Evolutionary conservation across 35 echinoderm and acorn worm species (phyloP).

Genomic region (Ophioderma brevispina): DNA sequence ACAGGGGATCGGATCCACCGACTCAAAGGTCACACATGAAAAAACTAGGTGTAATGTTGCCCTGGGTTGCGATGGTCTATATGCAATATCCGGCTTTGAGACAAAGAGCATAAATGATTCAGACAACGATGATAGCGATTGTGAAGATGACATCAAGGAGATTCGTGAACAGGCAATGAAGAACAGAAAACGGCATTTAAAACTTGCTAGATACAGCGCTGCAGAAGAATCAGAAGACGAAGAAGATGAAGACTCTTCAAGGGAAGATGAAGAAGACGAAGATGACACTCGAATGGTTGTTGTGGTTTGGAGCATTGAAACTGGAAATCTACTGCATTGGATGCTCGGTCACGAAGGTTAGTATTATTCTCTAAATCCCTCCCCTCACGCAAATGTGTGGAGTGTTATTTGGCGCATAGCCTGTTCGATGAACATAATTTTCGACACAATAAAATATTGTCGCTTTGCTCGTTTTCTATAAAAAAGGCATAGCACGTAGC

Average conservation of each 20-base stretch:
- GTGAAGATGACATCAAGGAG: background rate
- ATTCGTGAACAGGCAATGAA: background rate
- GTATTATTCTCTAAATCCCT: background rate
- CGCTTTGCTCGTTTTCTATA: no score
- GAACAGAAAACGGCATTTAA: background rate
- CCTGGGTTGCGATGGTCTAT: background rate
- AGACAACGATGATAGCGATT: background rate
- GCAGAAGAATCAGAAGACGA: background rate
- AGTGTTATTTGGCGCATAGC: no score
- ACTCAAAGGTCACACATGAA: constrained; percentile 32
- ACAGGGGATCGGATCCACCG: constrained; percentile 36
- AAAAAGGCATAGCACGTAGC: no score
- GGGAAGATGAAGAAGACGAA: constrained; percentile 17
- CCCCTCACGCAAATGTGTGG: no score
- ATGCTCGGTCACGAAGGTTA: constrained; percentile 18
- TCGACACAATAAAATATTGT: no score
- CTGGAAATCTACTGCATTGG: constrained; percentile 24
- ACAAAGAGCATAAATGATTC: background rate
- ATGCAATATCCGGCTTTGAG: constrained; percentile 22
- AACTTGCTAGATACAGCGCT: background rate
- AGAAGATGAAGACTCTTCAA: background rate
- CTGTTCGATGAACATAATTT: no score
- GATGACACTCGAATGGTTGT: constrained; percentile 13
- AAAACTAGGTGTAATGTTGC: background rate
- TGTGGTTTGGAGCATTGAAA: constrained; percentile 11